These are phyloP conservation scores for Mesocentrotus franciscanus DNA, from an alignment of 53 echinoderm and acorn worm species.

Conservation along the genomic window DNA sequence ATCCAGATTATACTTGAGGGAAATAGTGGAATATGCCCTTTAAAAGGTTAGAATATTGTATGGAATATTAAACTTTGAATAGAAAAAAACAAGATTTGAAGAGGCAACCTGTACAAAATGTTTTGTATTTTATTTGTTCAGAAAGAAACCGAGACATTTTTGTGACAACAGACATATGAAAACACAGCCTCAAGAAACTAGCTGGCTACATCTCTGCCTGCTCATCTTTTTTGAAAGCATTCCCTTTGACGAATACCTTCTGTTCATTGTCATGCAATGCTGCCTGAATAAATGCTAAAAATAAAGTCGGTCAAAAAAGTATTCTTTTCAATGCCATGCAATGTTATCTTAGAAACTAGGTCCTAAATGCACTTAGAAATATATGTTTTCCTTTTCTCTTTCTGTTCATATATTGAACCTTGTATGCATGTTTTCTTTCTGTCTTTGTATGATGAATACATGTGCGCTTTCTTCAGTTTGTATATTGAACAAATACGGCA, in stretches of 20 bases:
- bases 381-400: not conserved
- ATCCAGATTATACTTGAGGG: too few species aligned
- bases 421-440: not conserved
- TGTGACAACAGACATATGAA: not conserved
- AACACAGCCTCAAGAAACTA: not conserved
- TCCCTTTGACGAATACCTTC: not conserved
- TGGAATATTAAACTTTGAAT: too few species aligned
- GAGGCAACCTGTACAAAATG: not conserved
- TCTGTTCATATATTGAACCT: constrained; percentile 49
- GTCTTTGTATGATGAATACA: not conserved
- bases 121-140: not conserved
- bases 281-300: constrained; percentile 13
- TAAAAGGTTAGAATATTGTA: too few species aligned
- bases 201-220: not conserved
- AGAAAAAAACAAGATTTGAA: not conserved
- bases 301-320: not conserved
- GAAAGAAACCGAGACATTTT: not conserved
- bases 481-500: not conserved
- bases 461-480: not conserved
- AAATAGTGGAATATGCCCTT: too few species aligned
- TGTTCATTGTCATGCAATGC: not conserved
- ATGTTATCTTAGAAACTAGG: not conserved
- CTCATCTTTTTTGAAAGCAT: not conserved
- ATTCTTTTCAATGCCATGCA: not conserved
- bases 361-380: not conserved